These are phyloP conservation scores for Pseudomyrmex dendroicus DNA, from an alignment of 1,140 invertebrate genomes.

Conservation along the genomic window DNA sequence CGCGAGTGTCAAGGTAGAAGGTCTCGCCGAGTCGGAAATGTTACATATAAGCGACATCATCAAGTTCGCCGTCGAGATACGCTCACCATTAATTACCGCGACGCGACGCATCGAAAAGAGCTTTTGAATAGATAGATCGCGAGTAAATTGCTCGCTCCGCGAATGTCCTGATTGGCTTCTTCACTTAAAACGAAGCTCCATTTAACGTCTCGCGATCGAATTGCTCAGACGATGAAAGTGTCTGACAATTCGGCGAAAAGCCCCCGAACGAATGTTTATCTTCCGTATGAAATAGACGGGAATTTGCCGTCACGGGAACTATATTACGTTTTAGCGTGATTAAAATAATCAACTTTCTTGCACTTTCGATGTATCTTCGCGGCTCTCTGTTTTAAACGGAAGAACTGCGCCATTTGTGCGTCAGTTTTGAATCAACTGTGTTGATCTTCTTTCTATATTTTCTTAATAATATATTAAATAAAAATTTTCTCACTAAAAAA, in stretches of 20 bases:
- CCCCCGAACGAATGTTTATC: slow-evolving; percentile 24
- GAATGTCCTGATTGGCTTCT: slow-evolving; percentile 33
- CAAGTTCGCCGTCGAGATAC: slow-evolving; percentile 42
- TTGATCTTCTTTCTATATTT: too few relatives aligned
- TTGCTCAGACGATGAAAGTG: not conserved
- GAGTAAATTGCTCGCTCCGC: not conserved
- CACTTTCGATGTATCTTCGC: not conserved
- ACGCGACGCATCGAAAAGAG: not conserved
- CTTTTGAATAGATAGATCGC: not conserved
- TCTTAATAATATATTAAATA: too few relatives aligned
- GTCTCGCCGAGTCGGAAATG: slow-evolving; percentile 24
- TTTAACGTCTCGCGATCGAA: slow-evolving; percentile 1
- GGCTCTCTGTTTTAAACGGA: not conserved
- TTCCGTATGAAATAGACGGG: not conserved
- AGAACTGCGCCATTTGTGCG: not conserved
- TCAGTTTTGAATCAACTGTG: too few relatives aligned
- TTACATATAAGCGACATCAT: slow-evolving; percentile 64
- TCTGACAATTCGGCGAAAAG: slow-evolving; percentile 28
- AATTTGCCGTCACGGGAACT: not conserved
- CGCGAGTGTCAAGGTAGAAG: slow-evolving; percentile 16
- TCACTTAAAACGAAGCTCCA: slow-evolving; percentile 15
- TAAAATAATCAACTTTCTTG: slow-evolving; percentile 74
- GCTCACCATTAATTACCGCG: slow-evolving; percentile 31
- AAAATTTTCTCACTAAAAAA: not conserved
- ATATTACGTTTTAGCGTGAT: slow-evolving; percentile 58